Evolutionary conservation across 2,888 invertebrate genomes (phyloP), one percentile per base, ranked within the genome.

Genomic region (Archips xylosteana): DNA sequence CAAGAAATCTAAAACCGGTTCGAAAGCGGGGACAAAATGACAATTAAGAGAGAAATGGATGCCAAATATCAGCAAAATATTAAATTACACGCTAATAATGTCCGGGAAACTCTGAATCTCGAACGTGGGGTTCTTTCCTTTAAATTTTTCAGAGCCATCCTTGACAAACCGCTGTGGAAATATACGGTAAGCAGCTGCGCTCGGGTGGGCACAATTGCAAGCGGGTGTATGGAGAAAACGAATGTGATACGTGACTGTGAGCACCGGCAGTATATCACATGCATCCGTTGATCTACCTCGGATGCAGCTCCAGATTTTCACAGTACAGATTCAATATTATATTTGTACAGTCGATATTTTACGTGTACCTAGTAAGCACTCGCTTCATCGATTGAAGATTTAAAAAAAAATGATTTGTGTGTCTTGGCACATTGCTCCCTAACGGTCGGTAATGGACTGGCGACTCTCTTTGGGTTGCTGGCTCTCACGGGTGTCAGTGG

Each of bases 191-290:
- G 49, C 74, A 71, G 74, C 74, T 76, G 76, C 69, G 64, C 62
- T 69, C 68, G 12, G 51, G 64, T 64, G 12, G 34, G 64, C 13
- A 61, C 74, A 45, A 64, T 45, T 51, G 59, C 70, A 65, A n/a
- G 45, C 36, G 10, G 23, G 63, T 34, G 57, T 47, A 23, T 64
- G 68, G 45, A 65, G 54, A 57, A 51, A 69, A 72, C 71, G 42
- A 74, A 61, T 74, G 74, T 42, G 62, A 13, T 67, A 75, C 75
- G 75, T 75, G 75, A 68, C 73, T 64, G 51, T 59, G 36, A 64
- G 68, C 51, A 42, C 67, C 47, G 32, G 39, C 57, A 57, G 61
- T 69, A 59, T 61, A 76, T 73, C 73, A 63, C 63, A 32, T 57
- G 68, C 62, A 49, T 45, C 42, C n/a, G 68, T 60, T 64, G 68